Base-by-base conservation (phyloP, 2,113 vertebrate species). In the Lanius collurio region DNA sequence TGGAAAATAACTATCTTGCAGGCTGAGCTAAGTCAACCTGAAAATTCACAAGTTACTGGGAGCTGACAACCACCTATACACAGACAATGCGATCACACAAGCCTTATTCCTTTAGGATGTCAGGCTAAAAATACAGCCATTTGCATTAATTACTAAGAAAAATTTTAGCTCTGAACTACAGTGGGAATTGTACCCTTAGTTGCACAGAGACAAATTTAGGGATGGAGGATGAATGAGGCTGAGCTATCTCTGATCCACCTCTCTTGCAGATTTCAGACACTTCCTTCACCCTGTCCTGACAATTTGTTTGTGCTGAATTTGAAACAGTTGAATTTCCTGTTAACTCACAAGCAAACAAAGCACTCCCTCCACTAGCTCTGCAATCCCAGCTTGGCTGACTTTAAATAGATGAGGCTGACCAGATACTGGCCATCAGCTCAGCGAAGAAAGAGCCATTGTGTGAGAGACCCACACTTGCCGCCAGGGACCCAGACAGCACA, bases 401-500 rank as follows among this genome's bases (percentile, higher is more conserved):
- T 95, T 96, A 97, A 97, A 97, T 88, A 95, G 91, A 93, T 63
- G 64, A 95, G 53, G 50, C 88, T 95, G 95, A 88, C 73, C 96
- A 97, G 93, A 96, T 75, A 97, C 79, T 91, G 95, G 91, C 92
- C 95, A 82, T 69, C 75, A 96, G 95, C 94, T 95, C 97, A 84
- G 96, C 59, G 74, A 98, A 98, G 97, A 98, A 98, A 96, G 92
- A 92, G 84, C 93, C 86, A 90, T 98, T 98, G 98, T 98, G 93
- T 60, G 27, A 41, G 62, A 62, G 41, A 89, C 18, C 28, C 4
- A 1, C n/a, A n/a, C 55, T 59, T 28, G 59, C 83, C 1, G 4
- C 7, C 1, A 39, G 87, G 73, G 96, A 96, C 63, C 6, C 37
- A 35, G 37, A 70, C 24, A 35, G 41, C 81, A 76, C 82, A 60